Base-by-base conservation (phyloP, 2,113 vertebrate species). In the Leucopsar rothschildi region DNA sequence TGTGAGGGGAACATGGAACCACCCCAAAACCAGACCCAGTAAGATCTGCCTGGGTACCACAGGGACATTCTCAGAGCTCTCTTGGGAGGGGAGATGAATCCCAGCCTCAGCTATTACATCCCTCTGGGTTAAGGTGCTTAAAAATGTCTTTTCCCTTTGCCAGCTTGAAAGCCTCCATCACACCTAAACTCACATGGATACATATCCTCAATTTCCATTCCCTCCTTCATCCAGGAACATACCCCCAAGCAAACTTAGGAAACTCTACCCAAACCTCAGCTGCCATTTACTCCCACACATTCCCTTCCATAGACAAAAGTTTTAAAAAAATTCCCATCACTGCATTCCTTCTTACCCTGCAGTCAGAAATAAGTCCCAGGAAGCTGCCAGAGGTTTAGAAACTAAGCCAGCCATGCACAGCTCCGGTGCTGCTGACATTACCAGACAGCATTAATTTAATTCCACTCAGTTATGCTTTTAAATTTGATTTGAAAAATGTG, bases 401-500 rank as follows among this genome's bases (percentile, higher is more conserved):
- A 50, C 79, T 97, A 97, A 98, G 96, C 96, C 97, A 96, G 96
- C 95, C 94, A 86, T 80, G 96, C 81, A 33, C 69, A 68, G 82
- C 80, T 82, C 89, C 17, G 12, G 69, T 88, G 86, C 96, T 60
- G 93, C 97, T 97, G 96, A 98, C 96, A 97, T 98, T 97, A 97
- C 95, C 97, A 97, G 97, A 93, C 77, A 15, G 95, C 94, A 98
- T 98, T 98, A 97, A 98, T 98, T 98, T 98, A 98, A 98, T 98
- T 98, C 97, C 89, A 97, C 95, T 98, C 97, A 97, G 97, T 98
- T 98, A 98, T 97, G 97, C 97, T 98, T 98, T 98, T 97, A 98
- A 97, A 98, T 98, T 98, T 97, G 97, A 98, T 98, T 98, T 97
- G 96, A 96, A 97, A 97, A 97, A 97, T 97, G 96, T 98, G 97